These are phyloP conservation scores for Hyles euphorbiae DNA, from an alignment of 1,140 invertebrate species.

Conservation along the genomic window DNA sequence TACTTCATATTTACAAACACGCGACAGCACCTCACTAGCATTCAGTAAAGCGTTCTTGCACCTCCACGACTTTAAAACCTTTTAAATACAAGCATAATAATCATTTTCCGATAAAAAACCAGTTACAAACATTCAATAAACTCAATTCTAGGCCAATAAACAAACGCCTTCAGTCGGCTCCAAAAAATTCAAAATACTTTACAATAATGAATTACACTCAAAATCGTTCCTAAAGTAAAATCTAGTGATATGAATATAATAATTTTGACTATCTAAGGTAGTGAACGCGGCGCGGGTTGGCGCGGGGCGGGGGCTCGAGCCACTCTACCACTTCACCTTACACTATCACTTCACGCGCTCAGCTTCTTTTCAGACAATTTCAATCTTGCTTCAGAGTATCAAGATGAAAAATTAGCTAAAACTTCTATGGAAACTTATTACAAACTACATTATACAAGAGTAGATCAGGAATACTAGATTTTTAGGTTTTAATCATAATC, in stretches of 20 bases:
- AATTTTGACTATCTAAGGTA: slow-evolving; percentile 72
- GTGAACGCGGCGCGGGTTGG: slow-evolving; percentile 37
- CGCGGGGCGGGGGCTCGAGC: slow-evolving; percentile 20
- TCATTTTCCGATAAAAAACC: slow-evolving; percentile 32
- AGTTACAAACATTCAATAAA: slow-evolving; percentile 44
- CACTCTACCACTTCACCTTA: slow-evolving; percentile 48
- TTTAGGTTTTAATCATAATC: slow-evolving; percentile 51
- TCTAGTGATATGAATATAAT: slow-evolving; percentile 73
- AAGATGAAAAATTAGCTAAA: slow-evolving; percentile 56
- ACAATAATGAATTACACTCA: slow-evolving; percentile 37
- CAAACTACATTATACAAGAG: slow-evolving; percentile 62
- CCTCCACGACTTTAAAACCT: slow-evolving; percentile 39
- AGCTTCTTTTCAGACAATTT: slow-evolving; percentile 29
- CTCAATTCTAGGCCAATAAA: slow-evolving; percentile 57
- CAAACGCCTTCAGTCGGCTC: slow-evolving; percentile 43
- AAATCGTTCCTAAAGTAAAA: slow-evolving; percentile 70
- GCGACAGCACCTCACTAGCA: slow-evolving; percentile 61
- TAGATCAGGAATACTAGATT: slow-evolving; percentile 59
- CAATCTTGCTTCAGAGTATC: slow-evolving; percentile 43
- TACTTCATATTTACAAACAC: slow-evolving; percentile 68
- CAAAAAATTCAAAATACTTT: slow-evolving; percentile 43
- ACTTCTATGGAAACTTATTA: slow-evolving; percentile 50
- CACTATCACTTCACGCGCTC: slow-evolving; percentile 33
- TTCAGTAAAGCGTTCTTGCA: slow-evolving; percentile 53
- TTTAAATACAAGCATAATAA: slow-evolving; percentile 39